A percentile compares a stretch with the other conserved stretches of the same genome.
These are phyloP conservation scores for Rutilus rutilus DNA, from an alignment of 2,113 vertebrate species.

Conservation along the genomic window DNA sequence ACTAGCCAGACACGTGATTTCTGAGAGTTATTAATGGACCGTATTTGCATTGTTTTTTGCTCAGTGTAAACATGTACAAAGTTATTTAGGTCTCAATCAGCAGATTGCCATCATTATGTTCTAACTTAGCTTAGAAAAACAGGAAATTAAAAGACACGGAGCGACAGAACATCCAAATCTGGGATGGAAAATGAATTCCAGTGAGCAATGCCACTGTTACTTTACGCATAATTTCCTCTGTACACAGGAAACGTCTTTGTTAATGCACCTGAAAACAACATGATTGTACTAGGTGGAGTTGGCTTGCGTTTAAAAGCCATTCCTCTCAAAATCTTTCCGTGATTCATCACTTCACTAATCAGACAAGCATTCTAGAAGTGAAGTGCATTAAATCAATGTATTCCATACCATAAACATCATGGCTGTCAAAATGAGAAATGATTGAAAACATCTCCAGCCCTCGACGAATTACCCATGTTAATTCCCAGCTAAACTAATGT, in stretches of 20 bases:
- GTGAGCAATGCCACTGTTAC: not conserved
- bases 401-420: not conserved
- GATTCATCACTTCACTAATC: slow-evolving; percentile 9
- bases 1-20: slow-evolving; percentile 1
- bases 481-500: not conserved
- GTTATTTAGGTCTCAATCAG: not conserved
- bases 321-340: not conserved
- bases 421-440: slow-evolving; percentile 18
- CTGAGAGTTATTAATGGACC: not conserved
- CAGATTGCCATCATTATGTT: not conserved
- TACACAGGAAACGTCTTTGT: slow-evolving; percentile 31
- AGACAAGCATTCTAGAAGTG: slow-evolving; percentile 27
- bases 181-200: not conserved
- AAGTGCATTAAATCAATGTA: slow-evolving; percentile 11
- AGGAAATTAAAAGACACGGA: slow-evolving; percentile 3
- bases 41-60: not conserved
- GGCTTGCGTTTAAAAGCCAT: slow-evolving; percentile 25
- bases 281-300: slow-evolving; percentile 27
- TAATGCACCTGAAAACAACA: slow-evolving; percentile 17
- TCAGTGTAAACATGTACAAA: slow-evolving; percentile 9
- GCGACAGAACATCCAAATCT: not conserved
- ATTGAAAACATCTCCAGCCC: not conserved
- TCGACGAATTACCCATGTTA: not conserved
- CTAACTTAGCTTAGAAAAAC: slow-evolving; percentile 2
- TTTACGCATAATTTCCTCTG: slow-evolving; percentile 39